Evolutionary conservation across 2,888 invertebrate genomes (phyloP), one percentile per base, ranked within the genome.

Genomic region (Scaptomyza tumidula): DNA sequence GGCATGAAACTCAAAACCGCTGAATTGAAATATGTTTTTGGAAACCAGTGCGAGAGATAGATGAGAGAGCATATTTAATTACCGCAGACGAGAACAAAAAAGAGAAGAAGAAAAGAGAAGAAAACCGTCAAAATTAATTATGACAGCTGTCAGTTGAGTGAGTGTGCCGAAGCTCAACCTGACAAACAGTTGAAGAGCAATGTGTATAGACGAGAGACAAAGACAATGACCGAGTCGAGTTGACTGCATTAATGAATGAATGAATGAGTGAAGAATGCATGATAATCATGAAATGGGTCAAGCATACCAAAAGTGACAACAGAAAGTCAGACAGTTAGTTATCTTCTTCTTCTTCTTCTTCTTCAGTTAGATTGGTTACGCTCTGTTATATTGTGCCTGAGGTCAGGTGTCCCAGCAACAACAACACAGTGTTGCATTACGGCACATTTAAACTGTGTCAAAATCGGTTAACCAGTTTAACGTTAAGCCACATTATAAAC

Each of bases 51-150:
- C 29, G 39, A 6, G 39, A 6, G 52, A n/a, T 10, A 39, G 13
- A n/a, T 71, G 78, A 69, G 71, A 70, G 69, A 78, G 86, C 80
- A 89, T 85, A 89, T 90, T 89, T 91, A 90, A 90, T 90, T 91
- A 90, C 90, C 90, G 78, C 80, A 79, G 14, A 52, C 11, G n/a
- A 65, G 7, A 86, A 50, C 2, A n/a, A 5, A n/a, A 37, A 1
- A n/a, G n/a, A n/a, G n/a, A n/a, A n/a, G n/a, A n/a, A n/a, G n/a
- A 37, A 6, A 11, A 37, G 4, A 6, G 6, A 5, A 14, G 16
- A 33, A 33, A 78, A 89, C 86, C 89, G 91, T 91, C 91, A 89
- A 90, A 91, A 91, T 91, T 91, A 91, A 91, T 91, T 91, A 91
- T 91, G 92, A 91, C 91, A 91, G 92, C 92, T 91, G 91, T 91